These are phyloP conservation scores for Salpingus planirostris DNA, from an alignment of 2,888 invertebrate genomes.

Conservation along the genomic window DNA sequence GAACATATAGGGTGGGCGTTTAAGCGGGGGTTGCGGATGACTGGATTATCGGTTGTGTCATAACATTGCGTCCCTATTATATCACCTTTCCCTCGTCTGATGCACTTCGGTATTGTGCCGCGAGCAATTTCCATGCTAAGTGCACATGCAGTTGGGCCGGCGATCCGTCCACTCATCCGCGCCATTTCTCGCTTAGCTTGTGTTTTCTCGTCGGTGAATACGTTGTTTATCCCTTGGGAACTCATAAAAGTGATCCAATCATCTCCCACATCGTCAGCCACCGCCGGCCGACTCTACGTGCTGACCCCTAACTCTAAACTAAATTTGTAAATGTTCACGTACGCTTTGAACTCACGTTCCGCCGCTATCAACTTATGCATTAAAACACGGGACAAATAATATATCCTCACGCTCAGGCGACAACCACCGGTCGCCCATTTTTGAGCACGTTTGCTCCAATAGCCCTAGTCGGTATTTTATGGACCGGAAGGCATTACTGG, in stretches of 20 bases:
- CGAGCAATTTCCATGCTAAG: conserved; percentile 25
- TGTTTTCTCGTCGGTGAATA: conserved; percentile 35
- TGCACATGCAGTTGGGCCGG: conserved; percentile 24
- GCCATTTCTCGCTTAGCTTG: conserved; percentile 24
- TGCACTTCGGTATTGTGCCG: too few relatives aligned
- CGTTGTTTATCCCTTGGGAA: conserved; percentile 43
- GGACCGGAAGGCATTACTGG: too few relatives aligned
- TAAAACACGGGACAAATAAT: conserved; percentile 25
- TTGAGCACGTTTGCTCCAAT: too few relatives aligned
- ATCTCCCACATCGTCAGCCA: conserved; percentile 38
- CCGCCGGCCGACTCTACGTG: conserved; percentile 14
- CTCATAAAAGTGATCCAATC: conserved; percentile 48
- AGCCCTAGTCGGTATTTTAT: too few relatives aligned
- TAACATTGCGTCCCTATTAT: too few relatives aligned
- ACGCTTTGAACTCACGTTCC: conserved; percentile 23
- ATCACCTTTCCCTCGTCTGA: too few relatives aligned
- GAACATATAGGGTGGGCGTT: too few relatives aligned
- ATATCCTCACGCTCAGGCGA: too few relatives aligned
- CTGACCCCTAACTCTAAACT: conserved; percentile 17
- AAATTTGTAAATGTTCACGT: conserved; percentile 31
- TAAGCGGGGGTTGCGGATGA: too few relatives aligned
- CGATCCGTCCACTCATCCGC: conserved; percentile 15
- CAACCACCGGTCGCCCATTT: too few relatives aligned
- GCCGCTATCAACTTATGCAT: conserved; percentile 24
- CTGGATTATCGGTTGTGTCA: too few relatives aligned